Percentiles rank a stretch among this genome's conserved stretches.
These are phyloP conservation scores for Brachionus angularis DNA, from an alignment of 1,140 invertebrate species.

Conservation along the genomic window DNA sequence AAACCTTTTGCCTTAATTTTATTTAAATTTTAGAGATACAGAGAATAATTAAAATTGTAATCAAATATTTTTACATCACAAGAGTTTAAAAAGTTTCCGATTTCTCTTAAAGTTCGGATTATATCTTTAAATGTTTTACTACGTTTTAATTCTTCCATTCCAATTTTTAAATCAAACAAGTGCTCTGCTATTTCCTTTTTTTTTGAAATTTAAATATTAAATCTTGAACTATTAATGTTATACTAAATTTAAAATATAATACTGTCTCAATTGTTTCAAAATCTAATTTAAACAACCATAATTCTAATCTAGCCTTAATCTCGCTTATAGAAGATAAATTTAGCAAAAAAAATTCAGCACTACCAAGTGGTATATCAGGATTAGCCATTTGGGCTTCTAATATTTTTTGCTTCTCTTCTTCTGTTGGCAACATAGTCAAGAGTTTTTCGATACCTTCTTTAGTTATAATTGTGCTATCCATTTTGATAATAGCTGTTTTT, in stretches of 20 bases:
- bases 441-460: conserved; percentile 97
- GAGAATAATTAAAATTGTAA: background rate
- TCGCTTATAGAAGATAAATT: conserved; percentile 92
- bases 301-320: conserved; percentile 82
- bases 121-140: conserved; percentile 93
- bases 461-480: conserved; percentile 97
- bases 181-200: conserved; percentile 95
- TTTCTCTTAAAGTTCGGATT: conserved; percentile 81
- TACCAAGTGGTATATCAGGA: conserved; percentile 89
- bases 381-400: conserved; percentile 87
- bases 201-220: too few relatives aligned
- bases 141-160: conserved; percentile 69
- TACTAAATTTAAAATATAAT: conserved; percentile 48
- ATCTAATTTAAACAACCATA: conserved; percentile 98
- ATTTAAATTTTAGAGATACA: background rate
- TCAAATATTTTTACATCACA: conserved; percentile 64
- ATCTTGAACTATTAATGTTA: background rate
- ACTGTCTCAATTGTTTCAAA: conserved; percentile 91
- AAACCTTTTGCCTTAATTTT: conserved; percentile 93
- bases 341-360: conserved; percentile 93
- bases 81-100: conserved; percentile 96
- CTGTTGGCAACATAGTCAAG: conserved; percentile 86
- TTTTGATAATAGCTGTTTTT: conserved; percentile 95
- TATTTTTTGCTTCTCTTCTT: conserved; percentile 92
- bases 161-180: conserved; percentile 93